These are phyloP conservation scores for Drosophila buzzatii DNA, from an alignment of 2,888 invertebrate genomes.

Conservation along the genomic window DNA sequence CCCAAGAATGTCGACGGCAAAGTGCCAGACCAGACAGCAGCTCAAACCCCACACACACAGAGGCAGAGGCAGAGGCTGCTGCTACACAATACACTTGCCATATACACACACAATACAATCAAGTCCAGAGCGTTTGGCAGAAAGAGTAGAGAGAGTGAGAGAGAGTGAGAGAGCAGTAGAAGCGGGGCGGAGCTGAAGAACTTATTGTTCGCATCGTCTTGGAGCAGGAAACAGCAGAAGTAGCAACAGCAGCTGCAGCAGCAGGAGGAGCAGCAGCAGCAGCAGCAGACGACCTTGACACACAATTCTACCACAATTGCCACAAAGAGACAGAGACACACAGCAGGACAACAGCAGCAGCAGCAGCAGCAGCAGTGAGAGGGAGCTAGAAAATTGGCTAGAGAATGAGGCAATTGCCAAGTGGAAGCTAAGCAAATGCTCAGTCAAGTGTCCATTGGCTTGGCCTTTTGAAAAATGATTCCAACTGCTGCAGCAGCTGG, in stretches of 20 bases:
- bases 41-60: constrained; percentile 46
- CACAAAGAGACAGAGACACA: constrained; percentile 14
- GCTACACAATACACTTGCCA: constrained; percentile 59
- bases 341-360: not conserved
- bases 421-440: constrained; percentile 36
- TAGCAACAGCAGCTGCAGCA: constrained; percentile 43
- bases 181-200: constrained; percentile 58
- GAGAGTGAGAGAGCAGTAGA: not conserved
- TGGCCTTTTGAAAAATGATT: constrained; percentile 71
- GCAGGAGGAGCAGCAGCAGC: constrained; percentile 42
- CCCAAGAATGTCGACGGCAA: constrained; percentile 74
- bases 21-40: constrained; percentile 42
- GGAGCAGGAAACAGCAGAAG: constrained; percentile 65
- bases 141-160: not conserved
- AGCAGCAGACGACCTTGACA: constrained; percentile 71
- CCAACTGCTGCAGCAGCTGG: constrained; percentile 27
- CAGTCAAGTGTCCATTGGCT: constrained; percentile 51
- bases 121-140: constrained; percentile 47
- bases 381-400: not conserved
- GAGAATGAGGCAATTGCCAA: constrained; percentile 2
- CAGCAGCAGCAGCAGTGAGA: not conserved
- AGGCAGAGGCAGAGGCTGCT: constrained; percentile 16
- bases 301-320: constrained; percentile 47
- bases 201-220: constrained; percentile 74
- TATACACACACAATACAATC: constrained; percentile 22